phyloP scores from a whole-genome alignment of 2,113 vertebrate genomes.

The Austrofundulus limnaeus region DNA sequence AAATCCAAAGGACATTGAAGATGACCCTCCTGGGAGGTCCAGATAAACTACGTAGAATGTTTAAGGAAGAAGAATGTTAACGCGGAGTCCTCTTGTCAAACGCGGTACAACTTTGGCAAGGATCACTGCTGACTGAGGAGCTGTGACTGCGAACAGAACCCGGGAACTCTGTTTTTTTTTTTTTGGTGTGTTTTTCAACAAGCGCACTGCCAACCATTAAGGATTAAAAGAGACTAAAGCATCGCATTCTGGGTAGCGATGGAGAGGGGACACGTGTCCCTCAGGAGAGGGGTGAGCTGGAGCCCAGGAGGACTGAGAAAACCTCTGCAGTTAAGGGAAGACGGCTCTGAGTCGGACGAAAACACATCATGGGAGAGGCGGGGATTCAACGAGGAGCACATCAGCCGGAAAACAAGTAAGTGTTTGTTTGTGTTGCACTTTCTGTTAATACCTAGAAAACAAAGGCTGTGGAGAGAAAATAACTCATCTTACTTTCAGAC shows the following conservation, averaged over 20 bases:
- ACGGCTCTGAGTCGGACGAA: conserved; percentile 51
- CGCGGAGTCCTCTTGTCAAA: conserved; percentile 46
- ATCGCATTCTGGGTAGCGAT: conserved; percentile 19
- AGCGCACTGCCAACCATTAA: conserved; percentile 18
- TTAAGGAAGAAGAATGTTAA: conserved; percentile 57
- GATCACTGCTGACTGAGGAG: conserved; percentile 39
- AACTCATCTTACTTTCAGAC: conserved; percentile 2
- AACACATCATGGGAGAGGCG: conserved; percentile 66
- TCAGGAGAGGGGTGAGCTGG: conserved; percentile 76
- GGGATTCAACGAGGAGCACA: conserved; percentile 64
- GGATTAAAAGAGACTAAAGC: conserved; percentile 37
- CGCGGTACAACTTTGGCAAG: conserved; percentile 39
- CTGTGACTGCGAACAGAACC: conserved; percentile 27
- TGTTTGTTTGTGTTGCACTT: conserved; percentile 55
- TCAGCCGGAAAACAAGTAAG: conserved; percentile 80
- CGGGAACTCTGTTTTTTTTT: conserved; percentile 33
- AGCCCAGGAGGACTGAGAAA: conserved; percentile 66
- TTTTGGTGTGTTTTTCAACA: conserved; percentile 18
- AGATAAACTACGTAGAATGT: conserved; percentile 54
- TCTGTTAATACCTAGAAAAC: conserved; percentile 15
- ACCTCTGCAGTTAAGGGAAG: conserved; percentile 57
- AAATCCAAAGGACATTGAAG: conserved; percentile 56
- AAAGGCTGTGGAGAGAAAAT: background rate
- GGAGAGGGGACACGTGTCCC: conserved; percentile 64
- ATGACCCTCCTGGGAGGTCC: conserved; percentile 68